Evolutionary conservation across 1,140 invertebrate genomes (phyloP).

Genomic region (fruit fly (Drosophila melanogaster)): Release_6_plus_ISO1_MT NC_004354.4:10695001-10695500

Average conservation of each 20-base stretch:
- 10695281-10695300: conserved; percentile 66
- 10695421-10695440: conserved; percentile 8
- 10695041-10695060: conserved; percentile 46
- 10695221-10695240: conserved; percentile 12
- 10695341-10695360: conserved; percentile 63
- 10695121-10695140: conserved; percentile 45
- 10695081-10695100: conserved; percentile 43
- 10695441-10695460: conserved; percentile 33
- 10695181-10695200: conserved; percentile 35
- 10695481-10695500: conserved; percentile 1
- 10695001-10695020: background rate
- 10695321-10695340: conserved; percentile 56
- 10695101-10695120: conserved; percentile 41
- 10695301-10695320: conserved; percentile 73
- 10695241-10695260: background rate
- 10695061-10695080: conserved; percentile 45
- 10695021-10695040: conserved; percentile 54
- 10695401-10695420: conserved; percentile 9
- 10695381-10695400: conserved; percentile 39
- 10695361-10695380: conserved; percentile 12
- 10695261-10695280: background rate
- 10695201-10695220: conserved; percentile 51
- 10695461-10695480: conserved; percentile 1
- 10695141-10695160: conserved; percentile 69
- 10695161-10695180: conserved; percentile 49